Evolutionary conservation across 2,797 vertebrate genomes (phyloP).

Genomic region (Toxotes lorentzi): DNA sequence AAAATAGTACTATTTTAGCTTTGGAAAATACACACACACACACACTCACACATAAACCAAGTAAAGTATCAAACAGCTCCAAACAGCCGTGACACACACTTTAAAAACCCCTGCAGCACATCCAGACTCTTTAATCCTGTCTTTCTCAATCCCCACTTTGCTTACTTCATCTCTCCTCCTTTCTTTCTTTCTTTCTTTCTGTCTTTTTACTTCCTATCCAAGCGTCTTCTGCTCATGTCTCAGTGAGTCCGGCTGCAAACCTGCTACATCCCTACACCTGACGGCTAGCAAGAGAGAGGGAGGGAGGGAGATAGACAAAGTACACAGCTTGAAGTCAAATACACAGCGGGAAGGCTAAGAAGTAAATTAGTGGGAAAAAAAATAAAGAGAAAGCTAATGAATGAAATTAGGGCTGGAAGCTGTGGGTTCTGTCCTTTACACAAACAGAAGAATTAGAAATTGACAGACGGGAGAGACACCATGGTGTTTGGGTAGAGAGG

Average conservation of each 20-base stretch:
- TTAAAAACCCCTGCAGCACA: slow-evolving; percentile 67
- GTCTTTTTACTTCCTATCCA: slow-evolving; percentile 38
- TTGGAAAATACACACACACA: slow-evolving; percentile 27
- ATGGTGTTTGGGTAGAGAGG: neutral
- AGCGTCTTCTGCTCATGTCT: slow-evolving; percentile 39
- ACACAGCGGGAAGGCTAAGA: slow-evolving; percentile 39
- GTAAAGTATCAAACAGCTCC: slow-evolving; percentile 57
- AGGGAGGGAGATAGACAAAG: neutral
- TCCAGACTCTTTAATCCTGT: slow-evolving; percentile 66
- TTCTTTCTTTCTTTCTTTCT: slow-evolving; percentile 21
- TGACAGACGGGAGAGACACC: slow-evolving; percentile 6
- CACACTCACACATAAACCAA: slow-evolving; percentile 11
- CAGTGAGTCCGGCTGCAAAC: slow-evolving; percentile 44
- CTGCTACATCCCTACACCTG: slow-evolving; percentile 53
- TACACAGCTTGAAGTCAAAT: slow-evolving; percentile 59
- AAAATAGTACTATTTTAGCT: slow-evolving; percentile 38
- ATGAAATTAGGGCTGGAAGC: slow-evolving; percentile 41
- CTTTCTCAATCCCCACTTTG: slow-evolving; percentile 59
- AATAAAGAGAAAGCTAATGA: slow-evolving; percentile 33
- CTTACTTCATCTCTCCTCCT: slow-evolving; percentile 54
- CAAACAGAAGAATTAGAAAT: slow-evolving; percentile 35
- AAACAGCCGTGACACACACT: slow-evolving; percentile 61
- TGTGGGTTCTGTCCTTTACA: slow-evolving; percentile 10
- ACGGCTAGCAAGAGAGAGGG: slow-evolving; percentile 28
- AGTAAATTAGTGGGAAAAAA: slow-evolving; percentile 44